Base-by-base conservation (phyloP, 1,140 invertebrate genomes). In the Pseudomyrmex flavicornis region DNA sequence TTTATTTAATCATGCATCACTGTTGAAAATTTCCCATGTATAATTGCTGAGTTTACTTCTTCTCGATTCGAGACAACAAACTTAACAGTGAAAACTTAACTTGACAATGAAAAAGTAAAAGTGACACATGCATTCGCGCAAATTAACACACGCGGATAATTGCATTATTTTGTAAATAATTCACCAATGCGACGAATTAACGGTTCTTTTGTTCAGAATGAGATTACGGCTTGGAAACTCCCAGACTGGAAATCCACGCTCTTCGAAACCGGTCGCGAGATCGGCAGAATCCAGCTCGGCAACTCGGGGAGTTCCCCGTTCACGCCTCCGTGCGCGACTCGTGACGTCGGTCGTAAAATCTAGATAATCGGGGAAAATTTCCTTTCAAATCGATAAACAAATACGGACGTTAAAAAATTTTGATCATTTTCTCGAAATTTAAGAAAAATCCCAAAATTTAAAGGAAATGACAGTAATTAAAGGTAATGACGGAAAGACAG, bases 271-370 rank as follows among this genome's bases (percentile, higher is more conserved):
- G 74, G 15, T 17, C 48, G 20, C 48, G 26, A 82, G 44, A 85
- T 82, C n/a, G 10, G 13, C 35, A 66, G 72, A 82, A 74, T 70
- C 63, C 61, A 52, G 44, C 46, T 26, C 56, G 26, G 13, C 58
- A 44, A 13, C 54, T 54, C 44, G 83, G 35, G 87, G 86, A 85
- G 73, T 88, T 63, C 73, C 77, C 83, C 46, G 56, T 58, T 76
- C 58, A 46, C 22, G 50, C 59, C 75, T 72, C 44, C 13, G 15
- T 8, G 13, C 20, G 50, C 20, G 17, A 20, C n/a, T 54, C 20
- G 61, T 85, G 83, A 88, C 83, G 86, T 88, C 5, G 82, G 20
- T 48, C 26, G 44, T 46, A 58, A 48, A 84, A 74, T 82, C 35
- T 35, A 35, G 82, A 72, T 17, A 35, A 12, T 4, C 0, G 1